phyloP scores from a whole-genome alignment of 2,113 vertebrate species.

The Mustelus asterias region DNA sequence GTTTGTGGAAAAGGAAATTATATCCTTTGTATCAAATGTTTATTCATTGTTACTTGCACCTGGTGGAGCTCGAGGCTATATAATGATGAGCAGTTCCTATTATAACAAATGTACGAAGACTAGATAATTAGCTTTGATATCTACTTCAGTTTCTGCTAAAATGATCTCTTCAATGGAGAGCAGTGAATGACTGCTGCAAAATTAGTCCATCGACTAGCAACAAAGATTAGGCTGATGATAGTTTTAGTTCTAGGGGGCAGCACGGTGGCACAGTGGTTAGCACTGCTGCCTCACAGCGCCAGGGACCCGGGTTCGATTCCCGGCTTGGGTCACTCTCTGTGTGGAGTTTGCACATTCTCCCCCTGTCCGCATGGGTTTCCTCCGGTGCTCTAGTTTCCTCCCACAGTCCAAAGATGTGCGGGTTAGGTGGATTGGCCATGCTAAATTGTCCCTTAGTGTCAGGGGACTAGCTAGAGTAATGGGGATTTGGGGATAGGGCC shows the following conservation, averaged over 20 bases:
- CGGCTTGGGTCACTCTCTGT: too few species aligned
- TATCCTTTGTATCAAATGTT: conserved; percentile 6
- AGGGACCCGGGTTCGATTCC: too few species aligned
- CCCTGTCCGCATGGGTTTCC: too few species aligned
- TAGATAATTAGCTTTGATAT: not conserved
- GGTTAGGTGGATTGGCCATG: too few species aligned
- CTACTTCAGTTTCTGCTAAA: not conserved
- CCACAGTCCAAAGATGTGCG: too few species aligned
- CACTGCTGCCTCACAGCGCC: too few species aligned
- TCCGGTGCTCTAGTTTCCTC: too few species aligned
- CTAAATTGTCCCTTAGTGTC: too few species aligned
- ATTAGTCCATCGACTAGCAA: not conserved
- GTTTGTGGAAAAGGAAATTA: not conserved
- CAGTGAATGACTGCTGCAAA: not conserved
- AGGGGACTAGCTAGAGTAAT: too few species aligned
- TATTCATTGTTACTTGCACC: not conserved
- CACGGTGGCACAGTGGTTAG: too few species aligned
- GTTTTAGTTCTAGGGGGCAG: not conserved
- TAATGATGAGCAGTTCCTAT: not conserved
- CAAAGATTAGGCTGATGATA: not conserved
- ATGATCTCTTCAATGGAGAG: not conserved
- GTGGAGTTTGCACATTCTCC: too few species aligned
- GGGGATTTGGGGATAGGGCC: too few species aligned
- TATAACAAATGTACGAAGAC: not conserved
- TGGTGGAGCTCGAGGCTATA: not conserved